Evolutionary conservation across 2,888 invertebrate genomes (phyloP).

Genomic region (Ectemnius lituratus): DNA sequence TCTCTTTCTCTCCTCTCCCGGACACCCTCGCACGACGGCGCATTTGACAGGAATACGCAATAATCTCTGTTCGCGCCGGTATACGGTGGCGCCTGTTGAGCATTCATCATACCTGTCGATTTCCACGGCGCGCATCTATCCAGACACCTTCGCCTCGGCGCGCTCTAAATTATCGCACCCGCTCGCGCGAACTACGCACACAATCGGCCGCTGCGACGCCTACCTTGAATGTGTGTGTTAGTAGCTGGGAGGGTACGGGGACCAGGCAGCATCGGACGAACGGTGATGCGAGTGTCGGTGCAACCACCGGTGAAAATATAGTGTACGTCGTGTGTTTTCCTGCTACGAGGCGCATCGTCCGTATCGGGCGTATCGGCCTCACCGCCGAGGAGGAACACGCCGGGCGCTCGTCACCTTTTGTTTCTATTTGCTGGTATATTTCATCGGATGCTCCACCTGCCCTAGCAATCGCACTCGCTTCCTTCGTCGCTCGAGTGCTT

Average conservation of each 20-base stretch:
- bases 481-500: constrained; percentile 23
- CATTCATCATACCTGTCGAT: constrained; percentile 73
- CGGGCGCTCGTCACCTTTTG: constrained; percentile 42
- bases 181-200: constrained; percentile 45
- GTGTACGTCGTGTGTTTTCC: constrained; percentile 51
- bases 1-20: constrained; percentile 30
- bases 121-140: constrained; percentile 68
- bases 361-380: constrained; percentile 3
- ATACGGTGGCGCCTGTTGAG: constrained; percentile 64
- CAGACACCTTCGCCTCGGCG: constrained; percentile 66
- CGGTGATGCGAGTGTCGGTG: constrained; percentile 36
- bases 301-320: constrained; percentile 64
- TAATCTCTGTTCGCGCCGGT: constrained; percentile 63
- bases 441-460: constrained; percentile 44
- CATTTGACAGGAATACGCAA: constrained; percentile 68
- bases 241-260: neutral
- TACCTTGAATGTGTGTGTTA: neutral
- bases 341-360: constrained; percentile 45
- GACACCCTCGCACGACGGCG: constrained; percentile 44
- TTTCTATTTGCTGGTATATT: constrained; percentile 56
- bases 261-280: neutral
- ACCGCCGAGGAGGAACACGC: constrained; percentile 38
- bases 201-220: constrained; percentile 16
- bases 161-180: constrained; percentile 70
- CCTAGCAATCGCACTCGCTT: constrained; percentile 33